Percentiles rank a stretch among this genome's conserved stretches.
These are phyloP conservation scores for Pseudococcus longispinus DNA, from an alignment of 2,888 invertebrate species.

Conservation along the genomic window DNA sequence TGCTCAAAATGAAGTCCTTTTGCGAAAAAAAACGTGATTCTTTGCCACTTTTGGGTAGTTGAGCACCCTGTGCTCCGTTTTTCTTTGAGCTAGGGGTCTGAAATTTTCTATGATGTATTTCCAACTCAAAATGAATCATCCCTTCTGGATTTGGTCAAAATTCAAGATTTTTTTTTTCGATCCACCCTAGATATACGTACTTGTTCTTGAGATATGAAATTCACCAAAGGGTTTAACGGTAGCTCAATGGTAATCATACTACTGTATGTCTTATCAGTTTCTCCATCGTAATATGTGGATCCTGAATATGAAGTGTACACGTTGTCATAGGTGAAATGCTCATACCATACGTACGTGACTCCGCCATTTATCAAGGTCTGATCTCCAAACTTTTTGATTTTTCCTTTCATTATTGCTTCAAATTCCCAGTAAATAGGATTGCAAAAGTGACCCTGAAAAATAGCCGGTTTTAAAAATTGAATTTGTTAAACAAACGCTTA, in stretches of 20 bases:
- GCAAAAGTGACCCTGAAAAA: neutral
- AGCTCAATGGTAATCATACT: neutral
- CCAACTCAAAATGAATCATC: no score
- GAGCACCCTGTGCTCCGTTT: no score
- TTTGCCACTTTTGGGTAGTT: no score
- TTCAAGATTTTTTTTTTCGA: no score
- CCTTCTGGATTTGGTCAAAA: no score
- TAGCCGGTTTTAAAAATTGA: neutral
- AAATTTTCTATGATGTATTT: no score
- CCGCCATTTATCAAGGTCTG: neutral
- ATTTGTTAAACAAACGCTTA: no score
- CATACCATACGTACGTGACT: neutral
- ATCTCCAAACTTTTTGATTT: neutral
- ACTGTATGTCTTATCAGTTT: neutral
- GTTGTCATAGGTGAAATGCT: neutral
- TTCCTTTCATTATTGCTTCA: neutral
- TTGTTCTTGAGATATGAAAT: neutral
- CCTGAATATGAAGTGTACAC: neutral
- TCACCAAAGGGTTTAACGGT: neutral
- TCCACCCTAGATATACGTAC: neutral
- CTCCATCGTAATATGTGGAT: neutral
- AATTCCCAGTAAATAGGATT: neutral
- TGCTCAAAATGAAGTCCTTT: no score
- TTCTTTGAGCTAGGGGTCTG: no score
- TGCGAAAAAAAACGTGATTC: no score